A percentile compares a stretch with the other conserved stretches of the same genome.
Conservation (phyloP, 2,113 vertebrate genomes). For the Pogonocichla stellata region DNA sequence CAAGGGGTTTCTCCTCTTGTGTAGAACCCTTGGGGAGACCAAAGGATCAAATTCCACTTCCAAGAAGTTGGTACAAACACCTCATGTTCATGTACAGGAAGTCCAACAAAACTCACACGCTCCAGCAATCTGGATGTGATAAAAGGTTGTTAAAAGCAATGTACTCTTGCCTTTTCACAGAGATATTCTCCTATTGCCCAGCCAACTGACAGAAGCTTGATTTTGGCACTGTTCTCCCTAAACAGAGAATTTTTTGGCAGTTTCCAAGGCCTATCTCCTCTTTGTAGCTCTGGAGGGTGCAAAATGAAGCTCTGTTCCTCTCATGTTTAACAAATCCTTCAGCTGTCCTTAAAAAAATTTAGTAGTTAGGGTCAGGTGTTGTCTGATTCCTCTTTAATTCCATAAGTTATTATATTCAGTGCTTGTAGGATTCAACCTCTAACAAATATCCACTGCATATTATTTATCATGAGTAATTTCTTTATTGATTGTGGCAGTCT, state of each 20-base stretch:
- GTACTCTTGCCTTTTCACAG: neutral
- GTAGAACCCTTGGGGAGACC: neutral
- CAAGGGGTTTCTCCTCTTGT: neutral
- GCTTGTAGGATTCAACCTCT: neutral
- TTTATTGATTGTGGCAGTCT: neutral
- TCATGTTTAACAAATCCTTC: neutral
- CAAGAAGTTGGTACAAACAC: neutral
- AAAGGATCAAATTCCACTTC: neutral
- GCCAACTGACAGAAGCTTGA: neutral
- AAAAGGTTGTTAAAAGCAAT: neutral
- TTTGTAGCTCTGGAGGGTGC: neutral
- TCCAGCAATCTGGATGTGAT: neutral
- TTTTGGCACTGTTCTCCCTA: neutral
- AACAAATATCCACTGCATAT: neutral
- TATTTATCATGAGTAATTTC: neutral
- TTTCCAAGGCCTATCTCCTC: neutral
- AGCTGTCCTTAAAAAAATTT: neutral
- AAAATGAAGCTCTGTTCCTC: neutral
- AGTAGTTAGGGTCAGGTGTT: neutral
- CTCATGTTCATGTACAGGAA: rapidly evolving
- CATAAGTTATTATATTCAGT: neutral
- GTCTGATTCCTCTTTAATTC: neutral
- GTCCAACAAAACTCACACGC: neutral
- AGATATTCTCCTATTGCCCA: neutral
- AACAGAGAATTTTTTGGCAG: neutral